Conservation (phyloP, 2,113 vertebrate species). For the Microcebus murinus region DNA sequence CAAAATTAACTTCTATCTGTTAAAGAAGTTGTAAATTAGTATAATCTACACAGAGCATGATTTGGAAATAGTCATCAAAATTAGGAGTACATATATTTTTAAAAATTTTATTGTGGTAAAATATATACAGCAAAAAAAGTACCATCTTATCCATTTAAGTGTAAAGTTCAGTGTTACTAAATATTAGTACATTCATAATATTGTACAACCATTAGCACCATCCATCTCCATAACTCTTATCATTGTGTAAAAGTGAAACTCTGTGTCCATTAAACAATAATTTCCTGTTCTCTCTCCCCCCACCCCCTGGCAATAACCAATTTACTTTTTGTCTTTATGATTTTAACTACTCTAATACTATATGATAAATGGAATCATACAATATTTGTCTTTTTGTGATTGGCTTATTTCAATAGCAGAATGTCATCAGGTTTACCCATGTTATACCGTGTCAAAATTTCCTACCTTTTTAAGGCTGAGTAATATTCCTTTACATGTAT, state of each 20-base stretch:
- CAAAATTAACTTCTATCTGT: neutral
- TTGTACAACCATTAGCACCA: neutral
- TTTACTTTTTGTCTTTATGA: neutral
- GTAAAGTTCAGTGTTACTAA: neutral
- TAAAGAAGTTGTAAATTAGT: neutral
- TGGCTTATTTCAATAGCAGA: neutral
- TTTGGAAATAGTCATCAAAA: constrained; percentile 3
- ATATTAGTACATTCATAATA: neutral
- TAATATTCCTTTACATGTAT: neutral
- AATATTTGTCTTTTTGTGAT: neutral
- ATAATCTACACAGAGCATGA: neutral
- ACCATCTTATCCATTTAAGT: neutral
- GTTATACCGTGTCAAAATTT: neutral
- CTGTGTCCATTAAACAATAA: neutral
- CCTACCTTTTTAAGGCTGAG: neutral
- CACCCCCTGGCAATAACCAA: neutral
- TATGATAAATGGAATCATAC: neutral
- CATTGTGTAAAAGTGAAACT: neutral
- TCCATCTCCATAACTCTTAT: neutral
- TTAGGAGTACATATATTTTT: neutral
- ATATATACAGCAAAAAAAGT: neutral
- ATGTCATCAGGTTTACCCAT: neutral
- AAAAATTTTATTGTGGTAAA: neutral
- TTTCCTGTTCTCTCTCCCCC: neutral
- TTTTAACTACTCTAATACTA: neutral